phyloP scores from a whole-genome alignment of 35 echinoderm and acorn worm species.

The Patiria miniata region DNA sequence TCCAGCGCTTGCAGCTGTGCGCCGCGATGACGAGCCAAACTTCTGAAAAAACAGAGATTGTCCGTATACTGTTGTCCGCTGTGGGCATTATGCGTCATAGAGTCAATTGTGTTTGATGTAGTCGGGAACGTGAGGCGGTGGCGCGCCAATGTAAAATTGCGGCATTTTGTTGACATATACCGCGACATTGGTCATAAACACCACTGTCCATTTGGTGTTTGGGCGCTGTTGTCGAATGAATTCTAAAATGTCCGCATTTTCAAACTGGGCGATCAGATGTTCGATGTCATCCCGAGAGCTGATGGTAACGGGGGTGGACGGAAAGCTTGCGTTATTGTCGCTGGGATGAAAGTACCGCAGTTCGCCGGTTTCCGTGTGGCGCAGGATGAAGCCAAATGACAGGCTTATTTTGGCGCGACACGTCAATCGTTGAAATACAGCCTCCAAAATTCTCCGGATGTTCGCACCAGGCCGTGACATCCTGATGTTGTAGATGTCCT shows the following conservation, averaged over 20 bases:
- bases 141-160: not conserved
- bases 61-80: not conserved
- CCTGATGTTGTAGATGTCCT: conserved; percentile 7
- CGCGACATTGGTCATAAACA: not conserved
- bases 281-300: not conserved
- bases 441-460: not conserved
- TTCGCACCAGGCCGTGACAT: not conserved
- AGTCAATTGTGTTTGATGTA: conserved; percentile 15
- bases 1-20: not conserved
- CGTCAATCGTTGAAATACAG: not conserved
- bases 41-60: conserved; percentile 17
- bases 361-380: not conserved
- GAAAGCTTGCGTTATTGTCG: not conserved
- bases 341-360: conserved; percentile 23
- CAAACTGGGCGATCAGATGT: not conserved
- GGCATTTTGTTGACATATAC: conserved; percentile 22
- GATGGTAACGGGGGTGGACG: not conserved
- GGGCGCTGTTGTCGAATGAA: not conserved
- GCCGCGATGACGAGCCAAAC: not conserved
- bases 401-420: not conserved
- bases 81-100: not conserved
- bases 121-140: not conserved
- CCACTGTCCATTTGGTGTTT: conserved; percentile 4
- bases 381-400: not conserved
- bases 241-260: not conserved